Conservation (phyloP, 2,113 vertebrate genomes). For the Nyctereutes procyonoides region DNA sequence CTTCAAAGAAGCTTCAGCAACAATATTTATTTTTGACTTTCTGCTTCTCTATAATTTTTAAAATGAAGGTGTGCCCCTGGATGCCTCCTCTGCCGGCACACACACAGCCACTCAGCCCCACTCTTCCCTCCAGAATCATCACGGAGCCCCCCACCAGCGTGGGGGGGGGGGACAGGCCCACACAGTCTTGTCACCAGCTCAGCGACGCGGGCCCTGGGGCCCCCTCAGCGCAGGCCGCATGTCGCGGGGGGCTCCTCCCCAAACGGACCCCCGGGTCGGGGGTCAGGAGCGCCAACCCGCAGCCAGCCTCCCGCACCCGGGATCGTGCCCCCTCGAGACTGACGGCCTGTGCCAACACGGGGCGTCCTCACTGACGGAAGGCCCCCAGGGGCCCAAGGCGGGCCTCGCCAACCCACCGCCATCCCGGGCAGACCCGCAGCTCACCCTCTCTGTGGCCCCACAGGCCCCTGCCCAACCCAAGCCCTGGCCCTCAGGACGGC, state of each 20-base stretch:
- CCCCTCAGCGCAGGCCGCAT: background rate
- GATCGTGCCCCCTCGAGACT: background rate
- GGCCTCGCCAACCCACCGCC: background rate
- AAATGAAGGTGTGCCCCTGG: conserved; percentile 72
- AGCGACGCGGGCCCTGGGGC: background rate
- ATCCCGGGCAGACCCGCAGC: background rate
- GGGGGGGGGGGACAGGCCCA: background rate
- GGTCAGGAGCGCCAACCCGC: fast-evolving
- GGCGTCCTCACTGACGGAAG: background rate
- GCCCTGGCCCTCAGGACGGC: background rate
- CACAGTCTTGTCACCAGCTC: background rate
- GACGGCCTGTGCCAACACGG: background rate
- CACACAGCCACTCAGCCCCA: background rate
- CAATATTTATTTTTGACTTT: conserved; percentile 75
- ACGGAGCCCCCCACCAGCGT: background rate
- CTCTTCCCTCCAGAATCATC: conserved; percentile 39
- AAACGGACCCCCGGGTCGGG: background rate
- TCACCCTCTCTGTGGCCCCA: background rate
- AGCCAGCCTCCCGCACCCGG: background rate
- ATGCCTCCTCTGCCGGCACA: conserved; percentile 62
- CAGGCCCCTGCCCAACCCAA: background rate
- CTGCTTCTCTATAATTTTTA: conserved; percentile 73
- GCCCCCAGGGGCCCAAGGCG: background rate
- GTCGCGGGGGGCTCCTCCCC: background rate
- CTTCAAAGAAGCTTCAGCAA: conserved; percentile 63